Percentiles rank a stretch among this genome's conserved stretches.
Conservation (phyloP, 2,113 vertebrate species). For the Macroglossus sobrinus region DNA sequence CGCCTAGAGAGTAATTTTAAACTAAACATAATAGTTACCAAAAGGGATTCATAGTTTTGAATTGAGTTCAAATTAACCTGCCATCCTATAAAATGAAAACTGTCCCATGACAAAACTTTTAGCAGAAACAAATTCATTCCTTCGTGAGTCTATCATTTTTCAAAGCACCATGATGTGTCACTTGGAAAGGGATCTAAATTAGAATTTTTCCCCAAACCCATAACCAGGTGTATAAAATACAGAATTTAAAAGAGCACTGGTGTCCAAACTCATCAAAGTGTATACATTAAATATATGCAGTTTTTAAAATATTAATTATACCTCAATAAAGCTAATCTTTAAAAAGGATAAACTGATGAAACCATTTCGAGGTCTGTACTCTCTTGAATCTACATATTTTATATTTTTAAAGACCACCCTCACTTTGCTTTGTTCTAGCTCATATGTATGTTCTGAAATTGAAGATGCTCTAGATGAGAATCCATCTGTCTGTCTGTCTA, state of each 20-base stretch:
- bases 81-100: conserved; percentile 30
- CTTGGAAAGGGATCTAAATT: conserved; percentile 38
- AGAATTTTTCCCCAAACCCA: conserved; percentile 22
- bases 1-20: conserved; percentile 52
- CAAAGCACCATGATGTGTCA: neutral
- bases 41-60: conserved; percentile 39
- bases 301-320: neutral
- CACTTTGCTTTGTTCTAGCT: neutral
- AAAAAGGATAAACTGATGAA: neutral
- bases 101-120: conserved; percentile 48
- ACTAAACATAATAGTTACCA: conserved; percentile 40
- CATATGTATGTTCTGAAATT: neutral
- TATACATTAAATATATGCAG: neutral
- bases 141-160: conserved; percentile 44
- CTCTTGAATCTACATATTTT: neutral
- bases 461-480: neutral
- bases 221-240: neutral
- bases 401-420: neutral
- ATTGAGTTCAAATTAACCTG: conserved; percentile 59
- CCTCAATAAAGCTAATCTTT: neutral
- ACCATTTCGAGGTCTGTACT: neutral
- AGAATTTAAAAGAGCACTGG: neutral
- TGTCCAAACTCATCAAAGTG: neutral
- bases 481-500: neutral
- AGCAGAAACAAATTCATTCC: conserved; percentile 2